Evolutionary conservation across 2,113 vertebrate species (phyloP), one percentile per base, ranked within the genome.

Genomic region (Onychostruthus taczanowskii): DNA sequence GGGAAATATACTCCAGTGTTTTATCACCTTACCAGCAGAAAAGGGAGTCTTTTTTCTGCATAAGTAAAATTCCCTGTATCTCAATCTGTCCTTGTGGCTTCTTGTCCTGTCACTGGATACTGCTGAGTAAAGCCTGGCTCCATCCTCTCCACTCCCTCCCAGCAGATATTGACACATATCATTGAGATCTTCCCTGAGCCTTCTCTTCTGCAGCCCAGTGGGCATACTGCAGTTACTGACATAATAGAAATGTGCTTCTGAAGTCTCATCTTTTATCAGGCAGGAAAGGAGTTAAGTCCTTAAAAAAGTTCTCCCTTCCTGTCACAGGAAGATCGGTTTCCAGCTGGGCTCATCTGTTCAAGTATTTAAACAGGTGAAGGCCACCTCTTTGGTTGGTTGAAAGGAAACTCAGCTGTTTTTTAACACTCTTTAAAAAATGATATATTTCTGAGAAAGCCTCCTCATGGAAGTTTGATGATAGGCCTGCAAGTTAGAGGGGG

Each of bases 31-130:
- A 47, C 19, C 31, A 58, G 28, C 44, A 53, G 74, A 80, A 61
- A 35, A 78, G 4, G 7, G 10, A 5, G 12, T 56, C 37, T 31
- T 44, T 55, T 52, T 74, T 21, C 31, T 61, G 27, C 0, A 0
- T 20, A 55, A 82, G 27, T 47, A 31, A 52, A 63, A 88, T 85
- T 72, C 62, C 50, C 41, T 69, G 27, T 66, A 35, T 64, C 63
- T 82, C 33, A 50, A 2, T 56, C 37, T 49, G 13, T 2, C 3
- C 46, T 81, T 0, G 0, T 58, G 70, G 17, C 17, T 31, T 73
- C 11, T 18, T 61, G 14, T 61, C 6, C 55, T 81, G 37, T 62
- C 35, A 41, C 17, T 75, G 69, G 61, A 17, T 28, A 46, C 17
- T 33, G n/a, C 35, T 62, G 64, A 58, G n/a, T 28, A 49, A 37